Evolutionary conservation across 2,888 invertebrate species (phyloP).

Genomic region (Eupithecia exiguata): DNA sequence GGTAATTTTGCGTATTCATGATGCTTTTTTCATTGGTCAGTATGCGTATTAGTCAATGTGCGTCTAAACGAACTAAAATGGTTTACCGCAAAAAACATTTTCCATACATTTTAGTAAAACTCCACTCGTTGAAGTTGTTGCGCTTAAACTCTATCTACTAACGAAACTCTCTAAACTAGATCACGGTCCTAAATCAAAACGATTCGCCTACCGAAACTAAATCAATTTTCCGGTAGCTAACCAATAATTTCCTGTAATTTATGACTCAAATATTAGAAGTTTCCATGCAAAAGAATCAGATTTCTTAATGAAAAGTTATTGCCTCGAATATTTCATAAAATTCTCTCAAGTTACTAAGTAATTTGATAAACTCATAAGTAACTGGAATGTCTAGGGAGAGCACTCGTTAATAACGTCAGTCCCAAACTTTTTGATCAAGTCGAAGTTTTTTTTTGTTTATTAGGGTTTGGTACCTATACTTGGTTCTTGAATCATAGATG

Average conservation of each 20-base stretch:
- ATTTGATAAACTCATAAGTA: conserved; percentile 22
- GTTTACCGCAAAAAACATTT: background rate
- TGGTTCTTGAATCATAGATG: background rate
- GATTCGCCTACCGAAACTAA: conserved; percentile 29
- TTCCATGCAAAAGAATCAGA: conserved; percentile 14
- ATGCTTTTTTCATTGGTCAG: too few species aligned
- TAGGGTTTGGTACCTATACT: conserved; percentile 6
- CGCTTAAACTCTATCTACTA: background rate
- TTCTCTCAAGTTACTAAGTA: conserved; percentile 18
- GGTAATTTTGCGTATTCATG: too few species aligned
- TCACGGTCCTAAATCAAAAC: background rate
- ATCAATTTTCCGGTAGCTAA: conserved; percentile 33
- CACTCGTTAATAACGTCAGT: conserved; percentile 14
- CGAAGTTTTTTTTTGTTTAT: conserved; percentile 20
- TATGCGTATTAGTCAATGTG: too few species aligned
- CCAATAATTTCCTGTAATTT: conserved; percentile 41
- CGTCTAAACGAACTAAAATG: background rate
- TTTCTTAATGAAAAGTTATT: conserved; percentile 21
- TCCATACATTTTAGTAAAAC: background rate
- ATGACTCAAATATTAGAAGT: conserved; percentile 36
- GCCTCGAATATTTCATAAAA: conserved; percentile 16
- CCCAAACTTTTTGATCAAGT: conserved; percentile 15
- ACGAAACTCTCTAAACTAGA: background rate
- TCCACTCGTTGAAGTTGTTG: background rate
- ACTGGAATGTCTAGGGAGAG: conserved; percentile 14